Percentiles rank a stretch among this genome's conserved stretches.
phyloP scores from a whole-genome alignment of 2,888 invertebrate genomes.

The Villa cingulata region DNA sequence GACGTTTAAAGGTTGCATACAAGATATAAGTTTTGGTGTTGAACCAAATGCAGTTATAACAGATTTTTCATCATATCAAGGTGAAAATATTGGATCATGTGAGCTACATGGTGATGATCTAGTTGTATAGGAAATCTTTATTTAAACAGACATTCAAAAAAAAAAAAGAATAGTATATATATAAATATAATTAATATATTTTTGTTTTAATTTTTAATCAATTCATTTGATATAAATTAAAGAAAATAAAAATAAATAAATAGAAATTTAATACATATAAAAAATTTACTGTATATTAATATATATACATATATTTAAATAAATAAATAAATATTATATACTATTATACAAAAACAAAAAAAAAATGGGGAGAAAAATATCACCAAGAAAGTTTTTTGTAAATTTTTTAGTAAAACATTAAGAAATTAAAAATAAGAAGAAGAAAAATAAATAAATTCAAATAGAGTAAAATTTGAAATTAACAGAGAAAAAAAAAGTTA shows the following conservation, averaged over 20 bases:
- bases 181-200: slow-evolving; percentile 7
- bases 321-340: slow-evolving; percentile 1
- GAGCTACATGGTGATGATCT: slow-evolving; percentile 37
- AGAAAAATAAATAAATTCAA: neutral
- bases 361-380: slow-evolving; percentile 2
- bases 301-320: slow-evolving; percentile 1
- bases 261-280: neutral
- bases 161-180: slow-evolving; percentile 8
- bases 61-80: slow-evolving; percentile 44
- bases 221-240: neutral
- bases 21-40: slow-evolving; percentile 40
- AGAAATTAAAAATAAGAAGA: slow-evolving; percentile 1
- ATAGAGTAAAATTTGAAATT: no score
- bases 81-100: slow-evolving; percentile 45
- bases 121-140: slow-evolving; percentile 25
- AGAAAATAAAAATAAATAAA: neutral
- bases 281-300: neutral
- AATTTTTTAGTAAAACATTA: slow-evolving; percentile 9
- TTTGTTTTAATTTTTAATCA: neutral
- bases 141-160: slow-evolving; percentile 15
- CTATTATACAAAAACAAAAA: neutral
- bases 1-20: slow-evolving; percentile 47
- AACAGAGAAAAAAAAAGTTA: no score
- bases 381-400: slow-evolving; percentile 1
- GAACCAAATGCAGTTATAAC: slow-evolving; percentile 31